Evolutionary conservation across 2,888 invertebrate genomes (phyloP).

Genomic region (Pseudanteris insignis): DNA sequence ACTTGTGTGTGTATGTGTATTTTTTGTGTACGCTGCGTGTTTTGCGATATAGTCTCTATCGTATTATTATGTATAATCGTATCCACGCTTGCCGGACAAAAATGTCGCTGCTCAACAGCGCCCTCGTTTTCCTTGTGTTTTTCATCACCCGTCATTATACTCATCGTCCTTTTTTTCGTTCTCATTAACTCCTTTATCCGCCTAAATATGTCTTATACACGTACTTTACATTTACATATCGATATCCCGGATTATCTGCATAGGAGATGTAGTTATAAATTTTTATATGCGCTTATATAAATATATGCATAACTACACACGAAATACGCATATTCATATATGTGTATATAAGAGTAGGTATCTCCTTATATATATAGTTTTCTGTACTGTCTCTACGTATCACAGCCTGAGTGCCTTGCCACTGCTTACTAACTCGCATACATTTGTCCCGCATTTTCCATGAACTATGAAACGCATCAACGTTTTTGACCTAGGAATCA

Average conservation of each 20-base stretch:
- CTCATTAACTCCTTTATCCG: slow-evolving; percentile 19
- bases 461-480: slow-evolving; percentile 20
- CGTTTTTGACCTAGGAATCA: slow-evolving; percentile 2
- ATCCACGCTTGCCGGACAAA: slow-evolving; percentile 55
- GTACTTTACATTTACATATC: slow-evolving; percentile 60
- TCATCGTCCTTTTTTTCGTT: slow-evolving; percentile 27
- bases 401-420: slow-evolving; percentile 67
- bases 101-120: slow-evolving; percentile 63
- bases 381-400: slow-evolving; percentile 67
- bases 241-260: slow-evolving; percentile 61
- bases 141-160: slow-evolving; percentile 35
- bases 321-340: slow-evolving; percentile 19
- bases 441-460: slow-evolving; percentile 41
- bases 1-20: slow-evolving; percentile 58
- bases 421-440: slow-evolving; percentile 55
- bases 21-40: slow-evolving; percentile 44
- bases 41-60: slow-evolving; percentile 65
- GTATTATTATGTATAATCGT: slow-evolving; percentile 63
- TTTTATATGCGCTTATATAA: slow-evolving; percentile 21
- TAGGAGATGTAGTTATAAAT: slow-evolving; percentile 54
- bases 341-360: slow-evolving; percentile 51
- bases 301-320: slow-evolving; percentile 10
- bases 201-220: slow-evolving; percentile 57
- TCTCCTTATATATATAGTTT: slow-evolving; percentile 59
- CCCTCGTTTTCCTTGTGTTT: slow-evolving; percentile 28